These are phyloP conservation scores for Saguinus imperator DNA, from an alignment of 2,113 vertebrate species.

Conservation along the genomic window DNA sequence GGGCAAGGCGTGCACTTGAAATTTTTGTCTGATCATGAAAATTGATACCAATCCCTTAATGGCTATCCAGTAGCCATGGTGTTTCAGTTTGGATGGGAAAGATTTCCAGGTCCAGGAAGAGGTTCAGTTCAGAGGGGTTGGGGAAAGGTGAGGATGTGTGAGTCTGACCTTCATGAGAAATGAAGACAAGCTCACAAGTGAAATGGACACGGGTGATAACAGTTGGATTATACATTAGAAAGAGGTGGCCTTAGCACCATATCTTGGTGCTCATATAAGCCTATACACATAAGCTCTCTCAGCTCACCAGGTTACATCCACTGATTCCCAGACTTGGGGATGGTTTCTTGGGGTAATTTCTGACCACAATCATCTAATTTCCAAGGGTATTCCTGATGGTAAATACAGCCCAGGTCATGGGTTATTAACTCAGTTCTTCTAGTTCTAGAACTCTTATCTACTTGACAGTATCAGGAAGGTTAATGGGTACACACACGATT, in stretches of 20 bases:
- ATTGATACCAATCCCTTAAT: neutral
- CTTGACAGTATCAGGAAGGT: neutral
- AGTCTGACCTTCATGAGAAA: neutral
- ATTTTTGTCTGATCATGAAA: neutral
- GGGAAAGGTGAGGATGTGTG: no score
- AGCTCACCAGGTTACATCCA: no score
- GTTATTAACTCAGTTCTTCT: neutral
- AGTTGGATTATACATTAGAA: accelerated
- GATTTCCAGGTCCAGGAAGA: neutral
- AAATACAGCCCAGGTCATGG: neutral
- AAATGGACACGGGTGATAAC: no score
- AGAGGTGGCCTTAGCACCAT: neutral
- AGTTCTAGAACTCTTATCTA: neutral
- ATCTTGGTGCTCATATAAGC: neutral
- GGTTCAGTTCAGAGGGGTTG: no score
- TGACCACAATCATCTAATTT: neutral
- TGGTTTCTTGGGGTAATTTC: neutral
- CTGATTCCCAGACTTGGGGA: neutral
- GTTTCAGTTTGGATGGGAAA: neutral
- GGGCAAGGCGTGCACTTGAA: neutral
- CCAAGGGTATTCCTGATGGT: neutral
- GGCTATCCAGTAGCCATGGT: no score
- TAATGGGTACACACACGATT: neutral
- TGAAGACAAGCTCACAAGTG: neutral
- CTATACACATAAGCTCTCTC: neutral